Percentiles rank a stretch among this genome's conserved stretches.
phyloP scores from a whole-genome alignment of 2,113 vertebrate genomes.

The Salvelinus sp. region DNA sequence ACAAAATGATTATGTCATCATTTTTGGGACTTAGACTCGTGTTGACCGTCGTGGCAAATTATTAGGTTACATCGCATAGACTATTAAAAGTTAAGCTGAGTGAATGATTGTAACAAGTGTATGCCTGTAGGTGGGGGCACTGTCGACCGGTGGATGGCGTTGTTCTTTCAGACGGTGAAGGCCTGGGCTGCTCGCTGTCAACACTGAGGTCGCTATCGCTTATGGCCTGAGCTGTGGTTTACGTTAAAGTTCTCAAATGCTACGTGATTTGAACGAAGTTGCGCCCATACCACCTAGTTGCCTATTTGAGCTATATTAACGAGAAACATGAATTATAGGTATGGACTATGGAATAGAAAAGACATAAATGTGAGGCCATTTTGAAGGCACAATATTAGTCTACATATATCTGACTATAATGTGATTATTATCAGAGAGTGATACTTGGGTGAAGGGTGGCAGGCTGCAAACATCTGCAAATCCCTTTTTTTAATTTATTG shows the following conservation, averaged over 20 bases:
- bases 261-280: background rate
- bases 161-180: slow-evolving; percentile 22
- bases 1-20: no score
- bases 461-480: slow-evolving; percentile 40
- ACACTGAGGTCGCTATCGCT: background rate
- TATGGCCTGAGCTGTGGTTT: background rate
- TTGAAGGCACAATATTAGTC: background rate
- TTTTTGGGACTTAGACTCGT: no score
- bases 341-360: background rate
- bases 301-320: background rate
- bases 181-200: background rate
- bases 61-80: background rate
- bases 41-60: no score
- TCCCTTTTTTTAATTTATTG: slow-evolving; percentile 61
- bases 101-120: background rate
- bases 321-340: background rate
- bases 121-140: slow-evolving; percentile 60
- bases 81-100: background rate
- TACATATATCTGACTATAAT: background rate
- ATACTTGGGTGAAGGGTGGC: slow-evolving; percentile 6
- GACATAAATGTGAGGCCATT: background rate
- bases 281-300: background rate
- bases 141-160: slow-evolving; percentile 45
- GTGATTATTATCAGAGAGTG: background rate
- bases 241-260: background rate